Base-by-base conservation (phyloP, 1,140 invertebrate species). In the Portunus trituberculatus region DNA sequence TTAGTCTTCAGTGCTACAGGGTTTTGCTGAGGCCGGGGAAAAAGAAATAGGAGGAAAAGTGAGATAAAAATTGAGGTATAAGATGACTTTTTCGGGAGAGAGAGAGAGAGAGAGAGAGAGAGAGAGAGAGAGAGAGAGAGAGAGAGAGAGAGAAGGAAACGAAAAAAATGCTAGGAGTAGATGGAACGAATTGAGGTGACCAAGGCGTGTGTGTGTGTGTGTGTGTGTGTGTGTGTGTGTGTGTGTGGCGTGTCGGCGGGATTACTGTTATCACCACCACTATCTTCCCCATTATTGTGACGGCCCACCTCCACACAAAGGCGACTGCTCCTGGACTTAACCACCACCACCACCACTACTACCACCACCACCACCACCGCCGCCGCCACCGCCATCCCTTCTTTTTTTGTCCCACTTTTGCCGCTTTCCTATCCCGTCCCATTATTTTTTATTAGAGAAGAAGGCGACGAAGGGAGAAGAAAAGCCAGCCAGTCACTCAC, bases 171-270 rank as follows among this genome's bases (percentile, higher is more conserved):
- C n/a, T 25, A 46, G 32, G 88, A 90, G 52, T 59, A 59, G 52
- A 59, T 10, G 52, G 52, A 39, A 39, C 39, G 39, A 39, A 39
- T 39, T 39, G 39, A 39, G 6, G 39, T 39, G 39, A 39, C 1
- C 39, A 39, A 39, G 39, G 67, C 39, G 86, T 87, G 86, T 87
- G 86, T 87, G 86, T 87, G 86, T 87, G 86, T 87, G 86, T 87
- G 86, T 91, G 39, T 91, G 89, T 91, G 45, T 91, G 89, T 91
- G 86, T 87, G 86, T 87, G 86, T 87, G 86, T 87, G 86, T 87
- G 86, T 87, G 86, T 87, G 86, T 76, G 25, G 67, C 67, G 67
- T 76, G 67, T 76, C 67, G 67, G 67, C 67, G 20, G 67, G 67
- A 76, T 76, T 76, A 76, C 67, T 76, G 67, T 76, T 76, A 76